Evolutionary conservation across 2,888 invertebrate genomes (phyloP), one percentile per base, ranked within the genome.

Genomic region (Xestia rhomboidea): DNA sequence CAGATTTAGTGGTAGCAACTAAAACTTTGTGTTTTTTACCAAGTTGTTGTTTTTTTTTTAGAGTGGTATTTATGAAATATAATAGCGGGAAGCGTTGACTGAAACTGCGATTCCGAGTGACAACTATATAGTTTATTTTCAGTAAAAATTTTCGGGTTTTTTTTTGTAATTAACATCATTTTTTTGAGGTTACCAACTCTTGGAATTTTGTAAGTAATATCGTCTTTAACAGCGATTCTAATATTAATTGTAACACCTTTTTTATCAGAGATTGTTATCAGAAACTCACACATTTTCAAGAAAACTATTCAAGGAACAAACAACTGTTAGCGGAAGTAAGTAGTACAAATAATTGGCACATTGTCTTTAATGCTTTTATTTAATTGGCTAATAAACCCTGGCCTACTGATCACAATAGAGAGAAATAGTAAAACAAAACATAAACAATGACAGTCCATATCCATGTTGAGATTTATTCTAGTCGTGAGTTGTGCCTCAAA

Each of bases 301-400:
- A 64, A 76, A 51, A 44, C 21, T 5, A 24, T 66, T 66, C 24
- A 24, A 21, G 1, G 18, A 76, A 64, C 21, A 54, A 54, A 69
- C 13, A 62, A 7, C 8, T 60, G 1, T 30, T 60, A 8, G 1
- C 0, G 18, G 10, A n/a, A n/a, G n/a, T n/a, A n/a, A n/a, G n/a
- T n/a, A n/a, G n/a, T n/a, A n/a, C 7, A 60, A 60, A 60, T 8
- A 60, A 10, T 60, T 21, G 8, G 4, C 8, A 10, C 21, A 21
- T 34, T 62, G 4, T 62, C 34, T 8, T 11, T 30, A 34, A 21
- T 30, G 21, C 1, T 57, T 57, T 57, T 6, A 57, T 57, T 57
- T 6, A 54, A 54, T 57, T 7, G 0, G 1, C 2, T 34, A 21
- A 21, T 60, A 21, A 60, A 60, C 30, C 30, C 21, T 60, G 8